phyloP scores from a whole-genome alignment of 2,113 vertebrate genomes.

The Pluvialis apricaria region DNA sequence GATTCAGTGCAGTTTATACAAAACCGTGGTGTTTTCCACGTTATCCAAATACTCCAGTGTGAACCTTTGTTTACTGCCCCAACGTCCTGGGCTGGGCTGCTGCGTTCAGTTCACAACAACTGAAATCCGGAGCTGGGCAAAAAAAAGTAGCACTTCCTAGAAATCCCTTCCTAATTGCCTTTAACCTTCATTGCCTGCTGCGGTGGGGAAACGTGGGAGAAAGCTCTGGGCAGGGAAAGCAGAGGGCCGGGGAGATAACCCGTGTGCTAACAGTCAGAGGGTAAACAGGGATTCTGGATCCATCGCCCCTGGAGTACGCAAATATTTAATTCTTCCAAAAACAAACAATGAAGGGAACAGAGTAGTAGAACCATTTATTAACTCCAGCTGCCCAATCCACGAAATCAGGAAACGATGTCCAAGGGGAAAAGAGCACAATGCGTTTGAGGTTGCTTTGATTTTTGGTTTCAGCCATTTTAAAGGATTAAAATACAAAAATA shows the following conservation, averaged over 20 bases:
- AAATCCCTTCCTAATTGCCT: neutral
- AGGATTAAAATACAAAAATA: neutral
- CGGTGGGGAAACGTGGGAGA: rapidly evolving
- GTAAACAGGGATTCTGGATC: neutral
- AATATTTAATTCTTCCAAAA: constrained; percentile 15
- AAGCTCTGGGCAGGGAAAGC: neutral
- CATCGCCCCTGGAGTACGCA: neutral
- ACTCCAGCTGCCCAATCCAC: neutral
- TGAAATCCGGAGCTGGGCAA: neutral
- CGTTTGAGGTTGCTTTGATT: neutral
- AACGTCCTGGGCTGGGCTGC: neutral
- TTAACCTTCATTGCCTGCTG: neutral
- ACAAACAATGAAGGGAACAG: neutral
- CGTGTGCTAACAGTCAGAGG: neutral
- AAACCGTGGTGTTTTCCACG: neutral
- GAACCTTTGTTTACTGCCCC: neutral
- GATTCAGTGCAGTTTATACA: neutral
- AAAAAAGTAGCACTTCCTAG: neutral
- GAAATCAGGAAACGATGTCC: neutral
- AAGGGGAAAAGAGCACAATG: neutral
- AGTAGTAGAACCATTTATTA: neutral
- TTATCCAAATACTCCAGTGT: neutral
- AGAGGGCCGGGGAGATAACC: neutral
- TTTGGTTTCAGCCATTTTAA: neutral
- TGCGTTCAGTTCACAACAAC: neutral